Evolutionary conservation across 2,888 invertebrate species (phyloP), one percentile per base, ranked within the genome.

Genomic region (Drosophila pseudotakahashii): DNA sequence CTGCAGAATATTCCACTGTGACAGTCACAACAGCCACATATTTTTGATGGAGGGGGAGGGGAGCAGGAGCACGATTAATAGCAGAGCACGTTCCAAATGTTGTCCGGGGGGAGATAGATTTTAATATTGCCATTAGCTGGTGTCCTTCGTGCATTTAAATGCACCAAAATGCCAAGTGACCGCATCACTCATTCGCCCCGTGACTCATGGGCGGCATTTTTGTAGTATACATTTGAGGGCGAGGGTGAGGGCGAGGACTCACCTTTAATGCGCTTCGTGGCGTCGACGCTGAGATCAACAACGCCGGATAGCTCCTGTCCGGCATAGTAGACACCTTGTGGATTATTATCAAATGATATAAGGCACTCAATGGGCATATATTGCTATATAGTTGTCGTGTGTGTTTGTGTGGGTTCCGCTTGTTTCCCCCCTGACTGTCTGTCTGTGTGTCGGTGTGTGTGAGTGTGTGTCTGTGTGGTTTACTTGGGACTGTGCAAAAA

Each of bases 351-450:
- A 81, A 91, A 92, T 82, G 91, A 90, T 88, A 92, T 92, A 92
- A 91, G 92, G 91, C 91, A 91, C 91, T 91, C 91, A 89, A 92
- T 92, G 85, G 91, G 91, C 91, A 91, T 91, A 91, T 86, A 89
- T 87, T 89, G 78, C 78, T 77, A 83, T 75, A 75, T 77, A 67
- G 58, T 69, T 70, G 45, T 47, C 41, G 62, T 72, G 23, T 73
- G 37, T 79, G 19, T 75, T n/a, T 67, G 26, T 75, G 37, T 67
- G 48, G 16, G 11, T 16, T 45, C 23, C 32, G 32, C 13, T 30
- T 14, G 47, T 30, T 47, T 13, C 11, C 30, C 47, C 47, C 11
- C 44, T 6, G 23, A n/a, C 14, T 3, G 34, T 61, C 53, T 45
- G 48, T 44, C 13, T 41, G 30, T 51, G 26, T 64, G 60, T 53